phyloP scores from a whole-genome alignment of 2,888 invertebrate genomes.

The Carcina quercana region DNA sequence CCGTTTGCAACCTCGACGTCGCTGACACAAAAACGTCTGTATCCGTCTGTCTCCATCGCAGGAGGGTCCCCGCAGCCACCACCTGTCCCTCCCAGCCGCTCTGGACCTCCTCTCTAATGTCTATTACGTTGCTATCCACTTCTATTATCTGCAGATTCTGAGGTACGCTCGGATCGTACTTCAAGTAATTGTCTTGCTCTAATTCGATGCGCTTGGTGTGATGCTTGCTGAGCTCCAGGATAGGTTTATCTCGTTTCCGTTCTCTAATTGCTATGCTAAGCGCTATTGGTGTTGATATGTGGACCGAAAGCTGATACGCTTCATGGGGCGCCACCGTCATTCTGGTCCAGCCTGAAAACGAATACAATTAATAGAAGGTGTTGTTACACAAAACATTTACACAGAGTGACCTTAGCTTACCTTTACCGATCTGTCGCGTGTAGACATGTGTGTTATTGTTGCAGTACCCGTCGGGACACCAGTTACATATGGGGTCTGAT shows the following conservation, averaged over 20 bases:
- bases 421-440: slow-evolving; percentile 43
- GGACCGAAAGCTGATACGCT: slow-evolving; percentile 50
- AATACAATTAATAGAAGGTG: not conserved
- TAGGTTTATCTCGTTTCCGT: slow-evolving; percentile 46
- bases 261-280: slow-evolving; percentile 53
- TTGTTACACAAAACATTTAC: not conserved
- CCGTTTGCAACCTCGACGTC: slow-evolving; percentile 47
- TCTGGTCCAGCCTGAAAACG: slow-evolving; percentile 48
- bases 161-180: slow-evolving; percentile 58
- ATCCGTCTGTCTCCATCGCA: slow-evolving; percentile 52
- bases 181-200: slow-evolving; percentile 50
- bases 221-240: slow-evolving; percentile 50
- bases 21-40: slow-evolving; percentile 48
- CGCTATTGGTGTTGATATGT: slow-evolving; percentile 45
- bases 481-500: slow-evolving; percentile 55
- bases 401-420: slow-evolving; percentile 23
- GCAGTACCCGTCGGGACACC: slow-evolving; percentile 65
- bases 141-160: slow-evolving; percentile 63
- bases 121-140: slow-evolving; percentile 56
- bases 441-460: slow-evolving; percentile 58
- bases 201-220: slow-evolving; percentile 41
- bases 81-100: slow-evolving; percentile 46
- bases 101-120: slow-evolving; percentile 46
- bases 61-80: slow-evolving; percentile 49
- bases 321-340: slow-evolving; percentile 57